These are phyloP conservation scores for Diprion similis DNA, from an alignment of 1,140 invertebrate species.

Conservation along the genomic window DNA sequence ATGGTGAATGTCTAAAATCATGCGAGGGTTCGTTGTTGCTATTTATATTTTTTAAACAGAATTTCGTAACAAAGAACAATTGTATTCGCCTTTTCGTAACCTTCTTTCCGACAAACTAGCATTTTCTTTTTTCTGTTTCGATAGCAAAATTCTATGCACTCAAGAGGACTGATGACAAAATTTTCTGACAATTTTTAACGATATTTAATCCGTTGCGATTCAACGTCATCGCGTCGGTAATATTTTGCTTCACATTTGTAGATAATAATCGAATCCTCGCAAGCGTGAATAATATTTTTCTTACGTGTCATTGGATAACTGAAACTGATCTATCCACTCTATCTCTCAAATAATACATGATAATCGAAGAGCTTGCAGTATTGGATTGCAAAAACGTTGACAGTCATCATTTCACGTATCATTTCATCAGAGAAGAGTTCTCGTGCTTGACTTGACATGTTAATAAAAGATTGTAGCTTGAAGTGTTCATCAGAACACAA, in stretches of 20 bases:
- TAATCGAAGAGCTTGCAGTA: not conserved
- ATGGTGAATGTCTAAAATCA: not conserved
- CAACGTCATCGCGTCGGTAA: slow-evolving; percentile 31
- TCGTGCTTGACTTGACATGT: not conserved
- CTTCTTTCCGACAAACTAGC: too few species aligned
- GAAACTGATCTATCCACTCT: slow-evolving; percentile 26
- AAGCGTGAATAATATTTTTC: slow-evolving; percentile 41
- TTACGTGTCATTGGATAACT: slow-evolving; percentile 36
- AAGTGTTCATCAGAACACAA: not conserved
- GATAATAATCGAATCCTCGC: slow-evolving; percentile 19
- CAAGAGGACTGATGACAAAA: slow-evolving; percentile 28
- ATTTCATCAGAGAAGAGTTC: not conserved
- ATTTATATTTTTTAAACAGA: slow-evolving; percentile 22
- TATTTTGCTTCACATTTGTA: not conserved
- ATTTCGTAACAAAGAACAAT: slow-evolving; percentile 29
- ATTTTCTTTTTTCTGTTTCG: slow-evolving; percentile 6
- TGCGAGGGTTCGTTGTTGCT: not conserved
- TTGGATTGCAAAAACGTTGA: slow-evolving; percentile 11
- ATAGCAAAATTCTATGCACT: slow-evolving; percentile 25
- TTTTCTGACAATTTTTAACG: slow-evolving; percentile 1
- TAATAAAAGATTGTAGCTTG: not conserved
- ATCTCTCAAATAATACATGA: slow-evolving; percentile 30
- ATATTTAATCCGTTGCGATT: slow-evolving; percentile 18
- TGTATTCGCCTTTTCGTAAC: not conserved
- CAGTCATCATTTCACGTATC: not conserved